A percentile compares a stretch with the other conserved stretches of the same genome.
Conservation (phyloP, 2,888 invertebrate species). For the Nephrotoma flavescens region DNA sequence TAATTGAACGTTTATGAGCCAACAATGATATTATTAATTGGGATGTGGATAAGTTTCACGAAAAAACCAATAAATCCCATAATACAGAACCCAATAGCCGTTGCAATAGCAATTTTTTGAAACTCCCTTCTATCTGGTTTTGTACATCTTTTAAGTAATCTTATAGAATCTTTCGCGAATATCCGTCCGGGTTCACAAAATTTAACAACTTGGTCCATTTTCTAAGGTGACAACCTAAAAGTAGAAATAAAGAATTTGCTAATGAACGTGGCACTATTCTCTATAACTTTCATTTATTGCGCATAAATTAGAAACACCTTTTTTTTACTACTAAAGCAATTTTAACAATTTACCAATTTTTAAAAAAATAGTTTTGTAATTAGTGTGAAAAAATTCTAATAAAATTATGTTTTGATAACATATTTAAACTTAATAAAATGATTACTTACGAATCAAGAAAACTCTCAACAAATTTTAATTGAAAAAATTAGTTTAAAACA, state of each 20-base stretch:
- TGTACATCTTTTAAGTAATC: constrained; percentile 97
- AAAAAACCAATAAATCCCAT: constrained; percentile 99
- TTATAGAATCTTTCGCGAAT: constrained; percentile 95
- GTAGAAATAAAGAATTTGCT: background rate
- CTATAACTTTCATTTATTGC: background rate
- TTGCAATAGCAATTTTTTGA: constrained; percentile 98
- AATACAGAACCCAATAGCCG: constrained; percentile 98
- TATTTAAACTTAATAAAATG: too few relatives aligned
- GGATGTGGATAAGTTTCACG: constrained; percentile 98
- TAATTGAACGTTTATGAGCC: constrained; percentile 45
- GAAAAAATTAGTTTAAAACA: background rate
- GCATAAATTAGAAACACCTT: background rate
- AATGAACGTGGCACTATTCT: background rate
- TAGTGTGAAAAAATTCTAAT: background rate
- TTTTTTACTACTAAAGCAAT: background rate
- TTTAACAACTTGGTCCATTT: constrained; percentile 95
- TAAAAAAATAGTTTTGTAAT: too few relatives aligned
- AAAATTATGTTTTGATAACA: background rate
- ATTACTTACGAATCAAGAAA: background rate
- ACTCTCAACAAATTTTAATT: background rate
- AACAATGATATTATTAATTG: constrained; percentile 93
- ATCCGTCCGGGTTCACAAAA: constrained; percentile 90
- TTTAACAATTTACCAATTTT: background rate
- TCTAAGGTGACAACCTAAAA: constrained; percentile 8
- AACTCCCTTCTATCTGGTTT: constrained; percentile 99